Evolutionary conservation across 2,113 vertebrate genomes (phyloP).

Genomic region (Ciconia boyciana): DNA sequence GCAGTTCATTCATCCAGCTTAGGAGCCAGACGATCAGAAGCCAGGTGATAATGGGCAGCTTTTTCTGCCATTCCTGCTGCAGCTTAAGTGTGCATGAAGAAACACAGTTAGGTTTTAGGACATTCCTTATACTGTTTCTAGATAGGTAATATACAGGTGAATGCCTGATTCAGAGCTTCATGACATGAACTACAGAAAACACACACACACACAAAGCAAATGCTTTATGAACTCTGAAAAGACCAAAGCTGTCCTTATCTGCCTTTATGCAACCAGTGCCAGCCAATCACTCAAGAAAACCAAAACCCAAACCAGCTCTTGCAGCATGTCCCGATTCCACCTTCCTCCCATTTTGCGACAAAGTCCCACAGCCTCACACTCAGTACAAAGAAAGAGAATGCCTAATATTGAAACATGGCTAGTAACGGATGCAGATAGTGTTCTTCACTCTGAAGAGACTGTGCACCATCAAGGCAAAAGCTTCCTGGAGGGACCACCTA

Average conservation of each 20-base stretch:
- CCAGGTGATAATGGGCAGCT: background rate
- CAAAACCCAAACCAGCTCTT: background rate
- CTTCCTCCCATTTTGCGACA: background rate
- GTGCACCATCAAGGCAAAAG: fast-evolving
- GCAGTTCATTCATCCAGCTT: background rate
- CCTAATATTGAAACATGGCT: background rate
- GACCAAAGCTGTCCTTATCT: background rate
- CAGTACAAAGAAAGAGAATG: background rate
- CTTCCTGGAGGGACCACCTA: background rate
- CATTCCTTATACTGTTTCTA: background rate
- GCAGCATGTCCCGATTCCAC: background rate
- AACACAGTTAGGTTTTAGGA: background rate
- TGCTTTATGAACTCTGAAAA: background rate
- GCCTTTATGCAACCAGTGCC: background rate
- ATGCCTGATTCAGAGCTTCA: background rate
- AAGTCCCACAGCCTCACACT: background rate
- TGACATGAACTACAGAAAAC: background rate
- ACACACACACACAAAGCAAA: background rate
- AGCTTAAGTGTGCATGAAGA: background rate
- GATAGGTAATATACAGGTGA: background rate
- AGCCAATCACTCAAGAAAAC: background rate
- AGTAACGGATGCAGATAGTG: background rate
- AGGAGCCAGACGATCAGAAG: background rate
- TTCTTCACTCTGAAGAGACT: background rate
- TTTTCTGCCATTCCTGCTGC: background rate